phyloP scores from a whole-genome alignment of 2,113 vertebrate species.

The Theristicus caerulescens region DNA sequence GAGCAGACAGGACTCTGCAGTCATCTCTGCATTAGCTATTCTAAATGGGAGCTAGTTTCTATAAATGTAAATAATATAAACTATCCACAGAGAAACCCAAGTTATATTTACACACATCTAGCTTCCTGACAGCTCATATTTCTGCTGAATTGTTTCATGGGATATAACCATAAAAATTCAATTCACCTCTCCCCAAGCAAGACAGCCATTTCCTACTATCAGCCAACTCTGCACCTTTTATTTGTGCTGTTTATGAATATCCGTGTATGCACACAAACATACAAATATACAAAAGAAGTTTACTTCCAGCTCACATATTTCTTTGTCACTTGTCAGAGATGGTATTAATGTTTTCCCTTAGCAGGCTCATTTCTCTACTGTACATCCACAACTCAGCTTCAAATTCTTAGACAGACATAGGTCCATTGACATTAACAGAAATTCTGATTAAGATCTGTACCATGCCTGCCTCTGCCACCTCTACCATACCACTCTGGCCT shows the following conservation, averaged over 20 bases:
- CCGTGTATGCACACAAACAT: background rate
- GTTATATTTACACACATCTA: background rate
- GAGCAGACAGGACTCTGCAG: background rate
- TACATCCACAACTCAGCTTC: background rate
- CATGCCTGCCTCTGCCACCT: background rate
- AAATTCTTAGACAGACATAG: background rate
- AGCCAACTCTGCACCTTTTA: background rate
- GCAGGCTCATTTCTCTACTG: background rate
- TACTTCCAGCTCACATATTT: background rate
- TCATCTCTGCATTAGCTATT: background rate
- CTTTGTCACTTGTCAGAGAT: background rate
- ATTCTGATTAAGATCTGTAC: background rate
- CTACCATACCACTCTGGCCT: background rate
- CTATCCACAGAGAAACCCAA: background rate
- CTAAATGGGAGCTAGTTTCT: background rate
- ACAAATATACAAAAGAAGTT: background rate
- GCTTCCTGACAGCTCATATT: background rate
- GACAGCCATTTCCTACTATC: background rate
- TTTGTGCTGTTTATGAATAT: background rate
- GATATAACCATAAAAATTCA: conserved; percentile 4
- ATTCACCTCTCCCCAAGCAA: background rate
- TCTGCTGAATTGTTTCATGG: background rate
- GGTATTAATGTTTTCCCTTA: background rate
- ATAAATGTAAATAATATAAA: conserved; percentile 7
- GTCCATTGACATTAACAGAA: background rate